These are phyloP conservation scores for Augochlorella aurata DNA, from an alignment of 2,888 invertebrate species.

Conservation along the genomic window DNA sequence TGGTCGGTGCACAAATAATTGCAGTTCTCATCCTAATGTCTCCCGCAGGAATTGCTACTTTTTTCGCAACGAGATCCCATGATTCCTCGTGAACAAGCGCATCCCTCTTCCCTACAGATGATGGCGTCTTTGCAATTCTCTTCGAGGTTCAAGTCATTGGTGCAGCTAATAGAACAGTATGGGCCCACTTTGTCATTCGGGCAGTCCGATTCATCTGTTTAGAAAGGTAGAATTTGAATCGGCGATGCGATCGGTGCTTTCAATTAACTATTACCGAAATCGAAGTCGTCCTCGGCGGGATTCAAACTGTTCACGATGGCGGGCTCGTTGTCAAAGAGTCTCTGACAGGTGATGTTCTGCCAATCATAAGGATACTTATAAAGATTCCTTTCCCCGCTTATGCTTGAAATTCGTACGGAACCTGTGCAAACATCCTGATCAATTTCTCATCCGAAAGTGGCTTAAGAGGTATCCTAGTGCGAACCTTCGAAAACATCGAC, in stretches of 20 bases:
- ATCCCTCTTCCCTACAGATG: conserved; percentile 63
- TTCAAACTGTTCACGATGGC: conserved; percentile 29
- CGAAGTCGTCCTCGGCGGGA: neutral
- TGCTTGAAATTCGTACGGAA: conserved; percentile 40
- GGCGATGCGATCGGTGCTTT: neutral
- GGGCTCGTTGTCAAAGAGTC: conserved; percentile 58
- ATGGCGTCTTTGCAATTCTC: conserved; percentile 42
- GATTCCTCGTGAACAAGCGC: conserved; percentile 66
- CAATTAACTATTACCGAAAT: conserved; percentile 26
- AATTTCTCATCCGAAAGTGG: neutral
- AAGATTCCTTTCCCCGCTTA: conserved; percentile 43
- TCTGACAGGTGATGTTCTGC: conserved; percentile 68
- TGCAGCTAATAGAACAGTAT: conserved; percentile 55
- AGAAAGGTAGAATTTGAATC: neutral
- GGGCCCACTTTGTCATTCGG: conserved; percentile 57
- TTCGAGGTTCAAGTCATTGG: neutral
- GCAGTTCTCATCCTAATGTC: neutral
- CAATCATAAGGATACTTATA: conserved; percentile 16
- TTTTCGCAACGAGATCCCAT: conserved; percentile 35
- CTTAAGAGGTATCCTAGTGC: too few relatives aligned
- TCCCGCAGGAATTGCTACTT: conserved; percentile 44
- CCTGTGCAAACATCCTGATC: conserved; percentile 21
- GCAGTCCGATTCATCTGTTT: conserved; percentile 52
- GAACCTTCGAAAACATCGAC: too few relatives aligned
- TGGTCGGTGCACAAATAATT: too few relatives aligned